These are phyloP conservation scores for Mungos mungo DNA, from an alignment of 2,113 vertebrate species.

Conservation along the genomic window DNA sequence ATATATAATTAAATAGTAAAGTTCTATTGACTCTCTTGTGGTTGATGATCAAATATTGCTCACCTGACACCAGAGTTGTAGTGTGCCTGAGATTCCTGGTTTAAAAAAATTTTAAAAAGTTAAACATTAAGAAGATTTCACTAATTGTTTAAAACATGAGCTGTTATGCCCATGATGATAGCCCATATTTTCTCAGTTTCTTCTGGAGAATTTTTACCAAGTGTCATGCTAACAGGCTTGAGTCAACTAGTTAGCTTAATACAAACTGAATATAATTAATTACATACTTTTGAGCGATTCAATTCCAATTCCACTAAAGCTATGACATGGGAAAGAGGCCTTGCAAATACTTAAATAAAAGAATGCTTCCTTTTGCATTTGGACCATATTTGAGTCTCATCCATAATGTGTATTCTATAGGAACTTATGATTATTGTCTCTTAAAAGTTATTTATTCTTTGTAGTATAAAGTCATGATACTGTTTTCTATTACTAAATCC, in stretches of 20 bases:
- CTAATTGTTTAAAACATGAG: neutral
- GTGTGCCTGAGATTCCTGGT: constrained; percentile 14
- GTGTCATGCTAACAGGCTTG: neutral
- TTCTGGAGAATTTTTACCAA: constrained; percentile 40
- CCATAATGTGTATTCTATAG: neutral
- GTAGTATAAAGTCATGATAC: neutral
- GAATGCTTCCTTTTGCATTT: neutral
- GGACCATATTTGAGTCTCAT: neutral
- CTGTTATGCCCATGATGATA: neutral
- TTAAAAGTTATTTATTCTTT: constrained; percentile 14
- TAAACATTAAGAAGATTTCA: neutral
- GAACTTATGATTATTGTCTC: neutral
- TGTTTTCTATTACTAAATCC: constrained; percentile 20
- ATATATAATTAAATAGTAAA: neutral
- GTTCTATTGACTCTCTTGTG: neutral
- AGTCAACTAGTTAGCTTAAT: constrained; percentile 50
- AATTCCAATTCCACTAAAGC: constrained; percentile 2
- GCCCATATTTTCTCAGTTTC: neutral
- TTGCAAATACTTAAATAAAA: neutral
- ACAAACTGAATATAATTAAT: constrained; percentile 33
- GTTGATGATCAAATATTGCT: neutral
- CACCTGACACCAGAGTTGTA: neutral
- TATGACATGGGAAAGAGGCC: neutral
- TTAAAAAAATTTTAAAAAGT: neutral
- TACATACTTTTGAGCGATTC: constrained; percentile 18